Percentiles rank a stretch among this genome's conserved stretches.
Evolutionary conservation across 2,888 invertebrate genomes (phyloP).

Genomic region (Andrena bicolor): DNA sequence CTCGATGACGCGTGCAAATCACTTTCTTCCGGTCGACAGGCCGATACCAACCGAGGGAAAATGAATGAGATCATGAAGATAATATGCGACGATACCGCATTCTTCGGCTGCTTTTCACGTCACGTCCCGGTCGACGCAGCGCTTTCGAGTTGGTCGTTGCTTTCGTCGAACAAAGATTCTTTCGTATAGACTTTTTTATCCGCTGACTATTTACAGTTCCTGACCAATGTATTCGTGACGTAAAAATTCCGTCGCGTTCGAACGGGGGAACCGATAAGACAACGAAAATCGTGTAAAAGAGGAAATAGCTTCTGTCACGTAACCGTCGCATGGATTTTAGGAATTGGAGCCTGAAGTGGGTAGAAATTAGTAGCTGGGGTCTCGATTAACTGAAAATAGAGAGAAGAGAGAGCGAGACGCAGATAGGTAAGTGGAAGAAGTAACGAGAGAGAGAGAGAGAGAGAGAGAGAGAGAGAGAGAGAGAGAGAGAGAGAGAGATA

Average conservation of each 20-base stretch:
- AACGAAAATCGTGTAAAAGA: neutral
- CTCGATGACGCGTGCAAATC: conserved; percentile 32
- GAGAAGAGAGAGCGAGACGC: conserved; percentile 6
- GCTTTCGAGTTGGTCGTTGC: neutral
- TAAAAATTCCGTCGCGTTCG: neutral
- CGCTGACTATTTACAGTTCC: neutral
- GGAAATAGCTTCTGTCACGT: conserved; percentile 54
- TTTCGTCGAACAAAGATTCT: neutral
- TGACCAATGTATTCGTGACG: too few species aligned
- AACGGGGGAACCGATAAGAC: neutral
- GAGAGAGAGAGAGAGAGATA: conserved; percentile 17
- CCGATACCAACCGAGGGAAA: conserved; percentile 9
- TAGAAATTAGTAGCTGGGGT: conserved; percentile 47
- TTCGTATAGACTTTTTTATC: neutral
- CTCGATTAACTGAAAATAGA: conserved; percentile 28
- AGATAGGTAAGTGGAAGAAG: conserved; percentile 47
- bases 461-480: conserved; percentile 8
- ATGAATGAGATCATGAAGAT: conserved; percentile 59
- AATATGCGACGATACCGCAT: conserved; percentile 58
- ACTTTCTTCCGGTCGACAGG: conserved; percentile 36
- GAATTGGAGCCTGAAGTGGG: conserved; percentile 47
- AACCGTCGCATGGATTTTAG: conserved; percentile 57
- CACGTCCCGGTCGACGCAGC: neutral
- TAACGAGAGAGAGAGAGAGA: conserved; percentile 9
- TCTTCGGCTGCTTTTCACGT: conserved; percentile 48